These are phyloP conservation scores for Poecilia wingei DNA, from an alignment of 2,797 vertebrate species.

Conservation along the genomic window DNA sequence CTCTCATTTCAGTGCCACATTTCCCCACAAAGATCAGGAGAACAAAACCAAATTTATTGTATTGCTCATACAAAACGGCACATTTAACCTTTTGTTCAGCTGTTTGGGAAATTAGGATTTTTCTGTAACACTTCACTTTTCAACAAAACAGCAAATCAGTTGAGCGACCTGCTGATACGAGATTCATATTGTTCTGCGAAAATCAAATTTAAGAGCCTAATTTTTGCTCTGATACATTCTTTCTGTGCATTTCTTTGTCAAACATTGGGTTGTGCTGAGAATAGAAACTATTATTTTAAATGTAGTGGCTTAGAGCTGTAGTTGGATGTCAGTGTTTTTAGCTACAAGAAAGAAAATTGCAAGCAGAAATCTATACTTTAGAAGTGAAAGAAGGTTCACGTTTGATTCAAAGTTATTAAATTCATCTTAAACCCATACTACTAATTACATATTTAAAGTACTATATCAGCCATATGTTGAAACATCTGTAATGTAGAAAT, in stretches of 20 bases:
- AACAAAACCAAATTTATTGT: not conserved
- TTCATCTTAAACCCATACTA: not conserved
- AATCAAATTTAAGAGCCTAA: not conserved
- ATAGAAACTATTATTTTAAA: not conserved
- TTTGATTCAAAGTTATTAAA: not conserved
- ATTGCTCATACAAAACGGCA: not conserved
- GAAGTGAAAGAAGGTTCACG: not conserved
- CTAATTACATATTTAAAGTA: not conserved
- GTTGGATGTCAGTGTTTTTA: not conserved
- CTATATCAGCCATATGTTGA: conserved; percentile 1
- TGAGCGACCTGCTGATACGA: not conserved
- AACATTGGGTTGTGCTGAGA: no score
- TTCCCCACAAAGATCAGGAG: not conserved
- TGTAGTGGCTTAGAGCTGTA: not conserved
- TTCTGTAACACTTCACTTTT: not conserved
- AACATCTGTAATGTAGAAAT: not conserved
- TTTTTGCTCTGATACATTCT: not conserved
- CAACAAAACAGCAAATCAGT: not conserved
- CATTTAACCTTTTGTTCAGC: not conserved
- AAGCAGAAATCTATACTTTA: not conserved
- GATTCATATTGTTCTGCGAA: not conserved
- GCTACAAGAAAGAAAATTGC: not conserved
- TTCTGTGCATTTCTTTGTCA: not conserved
- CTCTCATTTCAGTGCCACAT: not conserved
- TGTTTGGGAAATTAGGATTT: not conserved